Percentiles rank a stretch among this genome's conserved stretches.
These are phyloP conservation scores for Choloepus hoffmanni DNA, from an alignment of 2,113 vertebrate genomes.

Conservation along the genomic window DNA sequence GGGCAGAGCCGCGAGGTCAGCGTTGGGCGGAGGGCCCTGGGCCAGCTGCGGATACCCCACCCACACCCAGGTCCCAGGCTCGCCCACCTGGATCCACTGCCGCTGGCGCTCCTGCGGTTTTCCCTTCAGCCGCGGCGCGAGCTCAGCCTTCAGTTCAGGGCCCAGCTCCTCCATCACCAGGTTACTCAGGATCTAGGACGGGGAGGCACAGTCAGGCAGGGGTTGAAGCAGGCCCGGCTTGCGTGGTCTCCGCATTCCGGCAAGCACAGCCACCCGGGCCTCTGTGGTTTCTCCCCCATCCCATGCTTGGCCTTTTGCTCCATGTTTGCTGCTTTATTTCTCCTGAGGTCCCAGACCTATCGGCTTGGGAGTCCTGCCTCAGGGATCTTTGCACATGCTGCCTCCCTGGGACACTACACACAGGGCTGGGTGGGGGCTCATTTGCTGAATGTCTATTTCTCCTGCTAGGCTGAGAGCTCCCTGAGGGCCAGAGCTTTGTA, in stretches of 20 bases:
- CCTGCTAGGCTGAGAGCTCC: background rate
- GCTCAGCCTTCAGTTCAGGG: conserved; percentile 91
- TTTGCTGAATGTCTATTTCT: background rate
- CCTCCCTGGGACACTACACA: background rate
- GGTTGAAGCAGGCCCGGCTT: accelerated
- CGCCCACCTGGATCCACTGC: conserved; percentile 94
- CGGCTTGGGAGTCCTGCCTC: background rate
- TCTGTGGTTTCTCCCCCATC: background rate
- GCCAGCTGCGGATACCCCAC: accelerated
- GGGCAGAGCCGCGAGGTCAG: accelerated
- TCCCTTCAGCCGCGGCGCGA: conserved; percentile 93
- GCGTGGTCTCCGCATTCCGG: accelerated
- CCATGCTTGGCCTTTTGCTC: background rate
- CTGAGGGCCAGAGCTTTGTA: background rate
- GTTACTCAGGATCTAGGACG: conserved; percentile 93
- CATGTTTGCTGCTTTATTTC: background rate
- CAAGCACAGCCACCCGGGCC: background rate
- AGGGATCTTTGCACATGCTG: background rate
- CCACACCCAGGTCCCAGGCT: accelerated
- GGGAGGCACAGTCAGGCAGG: background rate
- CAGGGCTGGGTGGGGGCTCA: background rate
- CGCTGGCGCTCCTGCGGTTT: conserved; percentile 93
- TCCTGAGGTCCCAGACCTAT: background rate
- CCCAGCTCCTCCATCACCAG: conserved; percentile 96
- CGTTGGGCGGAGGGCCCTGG: accelerated